These are phyloP conservation scores for Drosophila mayri DNA, from an alignment of 1,140 invertebrate species.

Conservation along the genomic window DNA sequence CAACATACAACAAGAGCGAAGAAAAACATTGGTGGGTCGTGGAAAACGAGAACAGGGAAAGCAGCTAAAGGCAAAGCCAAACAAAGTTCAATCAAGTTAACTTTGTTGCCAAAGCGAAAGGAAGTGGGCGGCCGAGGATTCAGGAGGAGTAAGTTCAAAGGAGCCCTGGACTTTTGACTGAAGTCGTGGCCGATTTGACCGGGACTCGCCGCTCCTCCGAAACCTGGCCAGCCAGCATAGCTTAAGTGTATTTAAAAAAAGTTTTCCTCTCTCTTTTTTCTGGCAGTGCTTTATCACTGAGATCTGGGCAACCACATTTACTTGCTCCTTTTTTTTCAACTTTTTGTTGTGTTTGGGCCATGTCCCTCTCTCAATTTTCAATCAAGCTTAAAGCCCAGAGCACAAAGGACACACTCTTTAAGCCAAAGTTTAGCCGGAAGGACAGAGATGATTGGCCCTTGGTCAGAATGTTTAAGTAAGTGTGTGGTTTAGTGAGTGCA, in stretches of 20 bases:
- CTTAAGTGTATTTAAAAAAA: slow-evolving; percentile 66
- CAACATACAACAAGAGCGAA: slow-evolving; percentile 55
- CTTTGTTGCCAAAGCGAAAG: slow-evolving; percentile 74
- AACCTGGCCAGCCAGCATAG: slow-evolving; percentile 26
- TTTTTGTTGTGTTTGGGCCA: neutral
- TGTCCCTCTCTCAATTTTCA: slow-evolving; percentile 36
- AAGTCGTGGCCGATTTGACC: slow-evolving; percentile 78
- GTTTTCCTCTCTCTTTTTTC: slow-evolving; percentile 13
- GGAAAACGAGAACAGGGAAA: slow-evolving; percentile 50
- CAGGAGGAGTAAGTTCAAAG: slow-evolving; percentile 67
- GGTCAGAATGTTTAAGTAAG: slow-evolving; percentile 57
- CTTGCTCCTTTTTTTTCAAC: neutral
- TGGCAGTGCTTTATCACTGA: slow-evolving; percentile 59
- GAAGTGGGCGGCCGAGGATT: slow-evolving; percentile 23
- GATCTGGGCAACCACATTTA: slow-evolving; percentile 53
- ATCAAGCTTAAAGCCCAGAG: slow-evolving; percentile 63
- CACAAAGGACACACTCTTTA: slow-evolving; percentile 47
- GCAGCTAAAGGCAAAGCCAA: slow-evolving; percentile 80
- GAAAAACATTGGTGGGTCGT: slow-evolving; percentile 37
- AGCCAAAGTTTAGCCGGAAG: slow-evolving; percentile 22
- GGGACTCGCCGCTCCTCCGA: slow-evolving; percentile 12
- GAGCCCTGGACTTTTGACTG: slow-evolving; percentile 70
- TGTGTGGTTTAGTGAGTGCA: slow-evolving; percentile 71
- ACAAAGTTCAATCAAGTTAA: slow-evolving; percentile 84
- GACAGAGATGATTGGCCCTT: slow-evolving; percentile 52